Conservation (phyloP, 1,140 invertebrate species). For the Saccostrea cuccullata region DNA sequence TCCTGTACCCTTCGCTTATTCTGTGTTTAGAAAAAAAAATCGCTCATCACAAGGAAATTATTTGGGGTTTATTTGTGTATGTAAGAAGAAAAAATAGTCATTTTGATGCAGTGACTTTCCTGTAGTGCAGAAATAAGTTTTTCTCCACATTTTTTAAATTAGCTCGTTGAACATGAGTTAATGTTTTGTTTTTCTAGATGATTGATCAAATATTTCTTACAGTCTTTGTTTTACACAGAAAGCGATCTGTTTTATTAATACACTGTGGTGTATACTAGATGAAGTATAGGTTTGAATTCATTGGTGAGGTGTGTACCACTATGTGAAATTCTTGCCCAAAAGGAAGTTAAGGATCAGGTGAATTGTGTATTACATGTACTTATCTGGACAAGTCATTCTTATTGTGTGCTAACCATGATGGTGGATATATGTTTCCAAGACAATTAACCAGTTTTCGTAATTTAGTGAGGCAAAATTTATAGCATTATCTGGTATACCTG, state of each 20-base stretch:
- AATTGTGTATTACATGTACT: not conserved
- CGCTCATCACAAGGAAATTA: slow-evolving; percentile 1
- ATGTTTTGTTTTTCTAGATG: not conserved
- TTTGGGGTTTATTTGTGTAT: not conserved
- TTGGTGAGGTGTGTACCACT: no score
- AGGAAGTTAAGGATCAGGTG: not conserved
- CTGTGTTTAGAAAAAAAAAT: not conserved
- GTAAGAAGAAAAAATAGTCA: not conserved
- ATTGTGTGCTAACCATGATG: not conserved
- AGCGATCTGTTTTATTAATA: not conserved
- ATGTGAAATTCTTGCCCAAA: no score
- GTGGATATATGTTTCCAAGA: not conserved
- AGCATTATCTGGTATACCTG: no score
- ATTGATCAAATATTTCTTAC: not conserved
- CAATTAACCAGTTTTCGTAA: no score
- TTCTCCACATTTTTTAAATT: not conserved
- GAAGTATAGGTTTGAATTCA: no score
- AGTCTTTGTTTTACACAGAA: not conserved
- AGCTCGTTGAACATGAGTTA: not conserved
- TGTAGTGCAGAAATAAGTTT: not conserved
- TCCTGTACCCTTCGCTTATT: not conserved
- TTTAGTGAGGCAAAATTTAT: no score
- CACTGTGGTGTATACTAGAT: no score
- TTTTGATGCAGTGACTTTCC: not conserved
- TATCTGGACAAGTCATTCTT: not conserved